Percentiles rank a stretch among this genome's conserved stretches.
phyloP scores from a whole-genome alignment of 2,888 invertebrate genomes.

The Drosophila pseudotalamancana region DNA sequence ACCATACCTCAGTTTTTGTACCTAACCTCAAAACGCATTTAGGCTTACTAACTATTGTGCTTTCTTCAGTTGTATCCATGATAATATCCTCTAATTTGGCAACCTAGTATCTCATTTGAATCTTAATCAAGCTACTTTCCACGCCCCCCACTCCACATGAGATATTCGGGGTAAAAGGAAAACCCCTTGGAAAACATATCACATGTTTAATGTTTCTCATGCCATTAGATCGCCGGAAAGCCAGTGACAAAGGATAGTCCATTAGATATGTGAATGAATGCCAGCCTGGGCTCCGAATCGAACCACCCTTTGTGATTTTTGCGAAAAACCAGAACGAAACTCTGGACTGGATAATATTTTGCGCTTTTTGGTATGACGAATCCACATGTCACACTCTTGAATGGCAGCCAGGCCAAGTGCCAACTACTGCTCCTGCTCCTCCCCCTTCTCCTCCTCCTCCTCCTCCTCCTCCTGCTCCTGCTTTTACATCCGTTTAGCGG shows the following conservation, averaged over 20 bases:
- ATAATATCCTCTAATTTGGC: not conserved
- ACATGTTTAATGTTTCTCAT: slow-evolving; percentile 69
- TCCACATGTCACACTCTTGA: slow-evolving; percentile 65
- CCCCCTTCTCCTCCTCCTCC: not conserved
- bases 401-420: slow-evolving; percentile 5
- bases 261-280: slow-evolving; percentile 61
- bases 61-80: too few species aligned
- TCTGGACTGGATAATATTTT: slow-evolving; percentile 71
- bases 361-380: slow-evolving; percentile 78
- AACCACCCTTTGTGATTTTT: slow-evolving; percentile 56
- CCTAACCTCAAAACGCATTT: not conserved
- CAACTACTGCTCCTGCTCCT: not conserved
- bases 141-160: not conserved
- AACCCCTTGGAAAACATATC: slow-evolving; percentile 23
- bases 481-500: slow-evolving; percentile 71
- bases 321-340: slow-evolving; percentile 76
- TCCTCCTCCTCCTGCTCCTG: not conserved
- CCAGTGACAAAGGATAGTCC: slow-evolving; percentile 56
- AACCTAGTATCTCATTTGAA: not conserved
- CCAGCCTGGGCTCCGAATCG: not conserved
- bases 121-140: slow-evolving; percentile 1
- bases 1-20: too few species aligned
- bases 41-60: too few species aligned
- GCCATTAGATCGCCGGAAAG: slow-evolving; percentile 56
- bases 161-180: not conserved